Evolutionary conservation across 2,113 vertebrate species (phyloP), one percentile per base, ranked within the genome.

Genomic region (Turnix velox): DNA sequence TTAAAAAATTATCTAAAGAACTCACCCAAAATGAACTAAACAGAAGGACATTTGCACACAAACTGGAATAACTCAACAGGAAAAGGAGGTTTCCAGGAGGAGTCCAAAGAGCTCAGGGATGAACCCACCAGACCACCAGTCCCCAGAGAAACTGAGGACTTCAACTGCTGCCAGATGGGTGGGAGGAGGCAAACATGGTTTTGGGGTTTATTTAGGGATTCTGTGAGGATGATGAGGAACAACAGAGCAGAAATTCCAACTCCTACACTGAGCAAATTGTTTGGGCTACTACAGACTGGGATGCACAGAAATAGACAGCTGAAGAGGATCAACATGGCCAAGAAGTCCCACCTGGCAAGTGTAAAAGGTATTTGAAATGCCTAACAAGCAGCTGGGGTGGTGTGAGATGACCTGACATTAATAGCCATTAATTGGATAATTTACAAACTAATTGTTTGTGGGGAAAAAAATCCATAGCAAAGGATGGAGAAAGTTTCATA

Each of bases 311-410:
- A 19, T 13, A 52, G n/a, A 30, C 2, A 48, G 42, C 46, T 77
- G 55, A 37, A 18, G 49, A 77, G 18, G 45, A 33, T 42, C 63
- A 8, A 2, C 0, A 0, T 13, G 35, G 62, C n/a, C 79, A 12
- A n/a, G 9, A 10, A 84, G 14, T 35, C 39, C 48, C 45, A 39
- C 39, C 58, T 40, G 62, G 40, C 23, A 54, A 59, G 31, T 12
- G 13, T 3, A 31, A 15, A 46, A 78, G 14, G 37, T 61, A 35
- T 39, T 55, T 39, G 61, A 46, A 84, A 69, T 1, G 13, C 19
- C 31, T 11, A 65, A 30, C 45, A 37, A 35, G 42, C 30, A 78
- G 54, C 54, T 35, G 39, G 20, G 14, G 7, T 23, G 14, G 7
- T 23, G n/a, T 22, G 52, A 51, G 58, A 27, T 71, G 62, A 67